Conservation (phyloP, 2,113 vertebrate species). For the Stomatorhinus ivindoensis region DNA sequence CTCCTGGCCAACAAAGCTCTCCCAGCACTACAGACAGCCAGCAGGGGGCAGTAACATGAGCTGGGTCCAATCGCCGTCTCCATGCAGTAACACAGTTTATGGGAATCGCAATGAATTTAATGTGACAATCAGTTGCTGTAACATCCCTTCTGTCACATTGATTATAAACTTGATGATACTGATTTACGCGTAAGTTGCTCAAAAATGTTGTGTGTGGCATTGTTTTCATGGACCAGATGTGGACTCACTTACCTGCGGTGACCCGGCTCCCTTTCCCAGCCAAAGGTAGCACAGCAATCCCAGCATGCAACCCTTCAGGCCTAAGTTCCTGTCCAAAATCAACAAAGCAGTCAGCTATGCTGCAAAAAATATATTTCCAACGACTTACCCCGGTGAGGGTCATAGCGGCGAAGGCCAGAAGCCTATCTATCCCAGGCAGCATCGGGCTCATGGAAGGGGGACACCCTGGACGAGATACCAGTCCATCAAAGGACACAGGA, state of each 20-base stretch:
- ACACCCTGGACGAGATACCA: background rate
- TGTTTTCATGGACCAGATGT: background rate
- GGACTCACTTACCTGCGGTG: conserved; percentile 36
- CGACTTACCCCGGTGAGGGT: background rate
- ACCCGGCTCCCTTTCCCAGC: conserved; percentile 56
- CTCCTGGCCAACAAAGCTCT: conserved; percentile 88
- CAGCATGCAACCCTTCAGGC: conserved; percentile 71
- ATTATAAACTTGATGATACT: background rate
- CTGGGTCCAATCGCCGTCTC: background rate
- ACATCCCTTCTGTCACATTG: background rate
- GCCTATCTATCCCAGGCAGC: background rate
- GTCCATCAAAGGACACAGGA: background rate
- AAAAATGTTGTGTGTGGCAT: background rate
- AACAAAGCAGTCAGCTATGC: background rate
- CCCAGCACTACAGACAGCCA: conserved; percentile 74
- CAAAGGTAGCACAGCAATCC: conserved; percentile 80
- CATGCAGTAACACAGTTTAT: background rate
- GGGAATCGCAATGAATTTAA: background rate
- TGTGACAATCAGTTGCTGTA: background rate
- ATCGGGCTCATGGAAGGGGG: background rate
- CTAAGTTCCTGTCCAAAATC: conserved; percentile 64
- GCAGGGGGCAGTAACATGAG: background rate
- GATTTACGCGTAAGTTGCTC: background rate
- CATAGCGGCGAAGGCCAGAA: background rate
- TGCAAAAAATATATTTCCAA: background rate